Evolutionary conservation across 2,113 vertebrate genomes (phyloP), one percentile per base, ranked within the genome.

Genomic region (Salvator merianae): DNA sequence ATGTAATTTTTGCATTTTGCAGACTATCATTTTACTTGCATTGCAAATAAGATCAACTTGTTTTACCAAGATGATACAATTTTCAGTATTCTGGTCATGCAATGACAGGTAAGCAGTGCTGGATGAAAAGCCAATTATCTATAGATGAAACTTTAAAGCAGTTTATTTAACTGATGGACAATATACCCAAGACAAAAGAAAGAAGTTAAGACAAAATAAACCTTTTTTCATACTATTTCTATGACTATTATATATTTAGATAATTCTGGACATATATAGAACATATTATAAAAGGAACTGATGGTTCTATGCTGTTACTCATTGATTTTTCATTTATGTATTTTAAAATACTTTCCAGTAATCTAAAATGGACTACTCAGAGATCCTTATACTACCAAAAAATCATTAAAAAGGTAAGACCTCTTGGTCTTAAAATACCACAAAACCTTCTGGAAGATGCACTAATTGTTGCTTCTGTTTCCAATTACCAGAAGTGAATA

Each of bases 111-210:
- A 93, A 89, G 83, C 50, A 75, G 5, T 34, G 55, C 82, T 55
- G 81, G 82, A 84, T 82, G 68, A 73, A 89, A 83, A 90, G 62
- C 88, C 87, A 87, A 86, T 91, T 85, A 86, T 82, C 69, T 43
- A 10, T 53, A 36, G 74, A 82, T 86, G 77, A n/a, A 18, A 4
- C 34, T 81, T 70, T 53, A 78, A n/a, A 40, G 59, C 78, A 59
- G 71, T 84, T 86, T 91, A 87, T 88, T 89, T 86, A 87, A 85
- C 83, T 88, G 78, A 36, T 88, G 76, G 91, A 70, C 69, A 59
- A 47, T 0, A 0, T 63, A 65, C 50, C 83, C 63, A 91, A 77
- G 84, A 86, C 84, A 91, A 83, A 71, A 84, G 82, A 91, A 68
- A 65, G 53, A 34, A 78, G 12, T 5, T 55, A 9, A 47, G 13